Evolutionary conservation across 2,113 vertebrate species (phyloP).

Genomic region (Datnioides undecimradiatus): DNA sequence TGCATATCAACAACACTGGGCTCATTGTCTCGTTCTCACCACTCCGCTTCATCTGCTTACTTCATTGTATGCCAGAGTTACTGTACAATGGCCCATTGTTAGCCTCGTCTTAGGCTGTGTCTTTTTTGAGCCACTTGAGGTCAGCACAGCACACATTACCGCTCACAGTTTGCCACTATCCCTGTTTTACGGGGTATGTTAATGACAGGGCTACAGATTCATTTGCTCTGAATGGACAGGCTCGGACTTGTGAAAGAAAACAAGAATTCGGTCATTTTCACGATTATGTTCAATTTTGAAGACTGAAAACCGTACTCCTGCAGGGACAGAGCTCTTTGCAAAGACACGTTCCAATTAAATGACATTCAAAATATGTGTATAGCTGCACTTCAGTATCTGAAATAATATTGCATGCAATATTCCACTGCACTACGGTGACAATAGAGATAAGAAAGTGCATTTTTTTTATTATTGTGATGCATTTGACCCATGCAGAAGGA

Average conservation of each 20-base stretch:
- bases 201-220: slow-evolving; percentile 23
- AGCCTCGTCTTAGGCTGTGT: slow-evolving; percentile 21
- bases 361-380: neutral
- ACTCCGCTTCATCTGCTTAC: slow-evolving; percentile 70
- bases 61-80: slow-evolving; percentile 54
- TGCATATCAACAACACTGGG: slow-evolving; percentile 58
- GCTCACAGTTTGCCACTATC: neutral
- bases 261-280: neutral
- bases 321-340: neutral
- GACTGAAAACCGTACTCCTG: neutral
- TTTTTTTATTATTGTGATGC: neutral
- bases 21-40: slow-evolving; percentile 62
- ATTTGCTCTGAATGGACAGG: slow-evolving; percentile 24
- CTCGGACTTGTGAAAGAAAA: slow-evolving; percentile 19
- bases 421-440: neutral
- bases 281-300: neutral
- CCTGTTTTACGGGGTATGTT: slow-evolving; percentile 7
- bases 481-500: neutral
- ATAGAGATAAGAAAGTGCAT: neutral
- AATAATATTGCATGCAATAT: neutral
- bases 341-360: too few species aligned
- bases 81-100: slow-evolving; percentile 72
- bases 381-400: neutral
- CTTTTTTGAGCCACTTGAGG: slow-evolving; percentile 64
- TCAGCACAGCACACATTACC: slow-evolving; percentile 57